These are phyloP conservation scores for Tinea semifulvella DNA, from an alignment of 2,888 invertebrate species.

Conservation along the genomic window DNA sequence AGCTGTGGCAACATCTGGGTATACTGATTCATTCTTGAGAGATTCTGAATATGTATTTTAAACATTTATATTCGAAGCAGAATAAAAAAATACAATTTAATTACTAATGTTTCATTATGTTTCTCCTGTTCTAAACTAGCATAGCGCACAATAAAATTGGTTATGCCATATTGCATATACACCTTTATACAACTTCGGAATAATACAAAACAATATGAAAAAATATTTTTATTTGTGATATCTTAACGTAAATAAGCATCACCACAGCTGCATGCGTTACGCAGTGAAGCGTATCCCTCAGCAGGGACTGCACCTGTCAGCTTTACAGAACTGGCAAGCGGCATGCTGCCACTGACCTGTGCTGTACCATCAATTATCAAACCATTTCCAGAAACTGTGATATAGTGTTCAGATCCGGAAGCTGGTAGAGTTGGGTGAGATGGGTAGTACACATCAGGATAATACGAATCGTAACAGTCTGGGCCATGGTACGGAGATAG, in stretches of 20 bases:
- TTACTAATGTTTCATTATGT: too few species aligned
- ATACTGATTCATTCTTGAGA: too few species aligned
- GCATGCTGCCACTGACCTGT: constrained; percentile 28
- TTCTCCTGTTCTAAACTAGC: too few species aligned
- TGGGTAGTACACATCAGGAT: constrained; percentile 4
- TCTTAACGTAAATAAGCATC: constrained; percentile 2
- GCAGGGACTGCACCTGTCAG: constrained; percentile 29
- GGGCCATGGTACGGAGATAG: not conserved
- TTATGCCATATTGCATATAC: too few species aligned
- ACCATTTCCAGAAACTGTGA: constrained; percentile 25
- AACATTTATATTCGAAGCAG: too few species aligned
- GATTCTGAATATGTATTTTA: too few species aligned
- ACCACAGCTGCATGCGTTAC: constrained; percentile 17
- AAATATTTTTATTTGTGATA: too few species aligned
- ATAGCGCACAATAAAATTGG: too few species aligned
- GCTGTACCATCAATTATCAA: constrained; percentile 26
- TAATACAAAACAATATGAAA: too few species aligned
- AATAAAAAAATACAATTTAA: too few species aligned
- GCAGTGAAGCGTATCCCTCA: constrained; percentile 22
- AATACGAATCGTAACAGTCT: not conserved
- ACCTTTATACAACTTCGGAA: too few species aligned
- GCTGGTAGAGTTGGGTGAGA: not conserved
- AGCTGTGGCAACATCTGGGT: constrained; percentile 21
- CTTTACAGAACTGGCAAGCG: constrained; percentile 30
- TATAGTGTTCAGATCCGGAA: constrained; percentile 19